A percentile compares a stretch with the other conserved stretches of the same genome.
Conservation (phyloP, 1,140 invertebrate genomes). For the Hormaphis cornu region DNA sequence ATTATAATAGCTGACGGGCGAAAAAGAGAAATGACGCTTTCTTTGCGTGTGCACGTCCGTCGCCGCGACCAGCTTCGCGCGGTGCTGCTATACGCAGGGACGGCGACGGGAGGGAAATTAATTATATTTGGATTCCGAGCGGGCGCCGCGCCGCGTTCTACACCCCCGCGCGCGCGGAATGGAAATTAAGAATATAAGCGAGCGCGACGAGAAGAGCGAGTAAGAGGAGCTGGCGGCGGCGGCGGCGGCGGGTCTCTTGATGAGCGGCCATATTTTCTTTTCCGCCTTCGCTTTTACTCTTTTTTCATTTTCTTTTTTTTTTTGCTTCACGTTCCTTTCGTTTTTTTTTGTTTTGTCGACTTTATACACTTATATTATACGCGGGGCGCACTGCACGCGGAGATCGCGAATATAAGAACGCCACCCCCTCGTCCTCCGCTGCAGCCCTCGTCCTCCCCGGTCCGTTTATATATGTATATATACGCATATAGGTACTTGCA, state of each 20-base stretch:
- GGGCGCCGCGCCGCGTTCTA: background rate
- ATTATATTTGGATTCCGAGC: slow-evolving; percentile 31
- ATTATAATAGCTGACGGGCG: slow-evolving; percentile 29
- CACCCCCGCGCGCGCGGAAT: background rate
- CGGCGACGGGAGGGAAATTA: slow-evolving; percentile 19
- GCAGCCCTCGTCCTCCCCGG: background rate
- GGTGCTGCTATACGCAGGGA: background rate
- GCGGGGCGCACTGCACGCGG: background rate
- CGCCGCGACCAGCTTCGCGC: background rate
- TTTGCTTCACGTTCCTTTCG: too few species aligned
- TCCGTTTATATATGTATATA: background rate
- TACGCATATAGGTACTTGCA: background rate
- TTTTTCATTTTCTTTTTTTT: background rate
- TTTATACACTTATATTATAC: slow-evolving; percentile 9
- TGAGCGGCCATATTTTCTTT: slow-evolving; percentile 34
- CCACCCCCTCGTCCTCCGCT: background rate
- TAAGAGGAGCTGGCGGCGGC: too few species aligned
- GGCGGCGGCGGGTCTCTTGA: slow-evolving; percentile 8
- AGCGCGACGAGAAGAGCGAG: too few species aligned
- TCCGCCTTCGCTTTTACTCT: slow-evolving; percentile 27
- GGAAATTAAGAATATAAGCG: slow-evolving; percentile 32
- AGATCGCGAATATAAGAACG: slow-evolving; percentile 21
- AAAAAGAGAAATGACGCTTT: slow-evolving; percentile 32
- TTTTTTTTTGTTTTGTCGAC: too few species aligned
- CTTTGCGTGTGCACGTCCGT: background rate